Conservation (phyloP, 64 coral and sea anemone genomes). For the Pocillopora damicornis region DNA sequence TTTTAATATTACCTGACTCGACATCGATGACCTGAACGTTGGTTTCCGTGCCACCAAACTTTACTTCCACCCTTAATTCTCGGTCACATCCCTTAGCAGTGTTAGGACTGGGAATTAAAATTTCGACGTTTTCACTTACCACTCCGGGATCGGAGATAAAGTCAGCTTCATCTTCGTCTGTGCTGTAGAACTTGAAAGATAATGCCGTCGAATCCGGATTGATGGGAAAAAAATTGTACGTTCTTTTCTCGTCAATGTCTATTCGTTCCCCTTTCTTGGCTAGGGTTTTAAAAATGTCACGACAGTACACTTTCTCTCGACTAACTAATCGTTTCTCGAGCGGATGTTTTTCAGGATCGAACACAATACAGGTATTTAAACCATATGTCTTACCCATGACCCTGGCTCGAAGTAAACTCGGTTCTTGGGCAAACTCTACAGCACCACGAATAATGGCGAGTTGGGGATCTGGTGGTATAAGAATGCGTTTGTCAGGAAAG, state of each 20-base stretch:
- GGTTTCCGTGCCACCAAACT: conserved; percentile 21
- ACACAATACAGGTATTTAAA: background rate
- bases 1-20: background rate
- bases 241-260: background rate
- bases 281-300: background rate
- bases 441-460: conserved; percentile 19
- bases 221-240: background rate
- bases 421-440: conserved; percentile 30
- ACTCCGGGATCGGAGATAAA: background rate
- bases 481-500: conserved; percentile 15
- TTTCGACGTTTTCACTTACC: background rate
- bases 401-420: conserved; percentile 16
- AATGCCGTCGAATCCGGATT: background rate
- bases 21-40: background rate
- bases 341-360: background rate
- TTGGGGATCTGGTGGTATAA: background rate
- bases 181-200: background rate
- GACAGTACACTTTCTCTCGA: background rate
- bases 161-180: background rate
- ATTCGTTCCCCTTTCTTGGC: background rate
- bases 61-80: conserved; percentile 3
- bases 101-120: background rate
- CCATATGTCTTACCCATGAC: conserved; percentile 34
- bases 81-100: conserved; percentile 13
- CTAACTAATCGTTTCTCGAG: background rate